Percentiles rank a stretch among this genome's conserved stretches.
These are phyloP conservation scores for Leucophenga maculata DNA, from an alignment of 2,888 invertebrate species.

Conservation along the genomic window DNA sequence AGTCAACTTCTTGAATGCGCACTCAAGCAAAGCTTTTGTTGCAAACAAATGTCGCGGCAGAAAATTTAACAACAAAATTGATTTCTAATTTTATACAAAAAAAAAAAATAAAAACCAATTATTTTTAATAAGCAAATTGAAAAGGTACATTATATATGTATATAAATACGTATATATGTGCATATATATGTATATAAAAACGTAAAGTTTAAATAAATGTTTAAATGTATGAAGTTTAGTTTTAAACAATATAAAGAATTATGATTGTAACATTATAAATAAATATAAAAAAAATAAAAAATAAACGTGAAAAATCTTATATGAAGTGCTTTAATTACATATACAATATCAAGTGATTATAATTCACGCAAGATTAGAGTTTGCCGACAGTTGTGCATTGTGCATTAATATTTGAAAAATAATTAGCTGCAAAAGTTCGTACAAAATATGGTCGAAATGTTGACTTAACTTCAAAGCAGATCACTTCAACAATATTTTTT, in stretches of 20 bases:
- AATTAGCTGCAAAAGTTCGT: too few relatives aligned
- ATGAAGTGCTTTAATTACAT: too few relatives aligned
- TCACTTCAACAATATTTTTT: too few relatives aligned
- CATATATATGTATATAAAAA: constrained; percentile 1
- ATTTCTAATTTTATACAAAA: constrained; percentile 16
- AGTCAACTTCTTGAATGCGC: too few relatives aligned
- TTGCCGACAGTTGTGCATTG: too few relatives aligned
- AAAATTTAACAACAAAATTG: background rate
- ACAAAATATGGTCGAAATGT: too few relatives aligned
- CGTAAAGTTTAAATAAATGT: constrained; percentile 1
- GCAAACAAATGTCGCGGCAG: background rate
- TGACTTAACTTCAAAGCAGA: too few relatives aligned
- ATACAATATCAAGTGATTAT: too few relatives aligned
- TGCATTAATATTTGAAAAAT: too few relatives aligned
- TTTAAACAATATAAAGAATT: constrained; percentile 9
- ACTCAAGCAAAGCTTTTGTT: constrained; percentile 5
- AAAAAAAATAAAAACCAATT: background rate
- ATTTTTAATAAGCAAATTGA: background rate
- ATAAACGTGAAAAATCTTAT: constrained; percentile 30
- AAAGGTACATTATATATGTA: background rate
- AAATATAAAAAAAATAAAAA: constrained; percentile 12
- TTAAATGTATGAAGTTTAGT: constrained; percentile 26
- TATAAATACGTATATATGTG: background rate
- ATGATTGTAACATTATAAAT: constrained; percentile 26
- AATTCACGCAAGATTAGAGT: too few relatives aligned